Evolutionary conservation across 2,797 vertebrate species (phyloP).

Genomic region (Chaenodraco wilsoni): DNA sequence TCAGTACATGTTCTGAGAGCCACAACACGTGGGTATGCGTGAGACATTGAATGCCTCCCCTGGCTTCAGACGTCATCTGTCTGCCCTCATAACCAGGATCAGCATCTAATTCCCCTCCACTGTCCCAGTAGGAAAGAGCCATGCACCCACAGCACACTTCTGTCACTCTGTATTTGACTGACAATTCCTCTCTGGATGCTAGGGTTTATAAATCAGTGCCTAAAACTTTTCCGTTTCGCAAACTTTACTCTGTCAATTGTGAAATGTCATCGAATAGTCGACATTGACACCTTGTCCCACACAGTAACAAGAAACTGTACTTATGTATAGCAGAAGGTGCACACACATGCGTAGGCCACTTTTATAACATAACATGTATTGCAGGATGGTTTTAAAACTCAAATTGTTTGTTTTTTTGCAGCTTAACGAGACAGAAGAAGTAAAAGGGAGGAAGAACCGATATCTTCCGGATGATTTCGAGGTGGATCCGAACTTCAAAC

Average conservation of each 20-base stretch:
- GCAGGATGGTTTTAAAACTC: background rate
- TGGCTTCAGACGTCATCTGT: conserved; percentile 68
- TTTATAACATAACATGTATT: background rate
- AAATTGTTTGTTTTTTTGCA: conserved; percentile 48
- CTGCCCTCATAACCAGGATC: conserved; percentile 65
- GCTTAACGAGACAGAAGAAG: conserved; percentile 85
- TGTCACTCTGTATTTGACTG: conserved; percentile 67
- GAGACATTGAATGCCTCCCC: conserved; percentile 30
- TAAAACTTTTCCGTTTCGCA: conserved; percentile 26
- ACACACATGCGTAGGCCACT: background rate
- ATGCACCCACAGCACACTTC: conserved; percentile 50
- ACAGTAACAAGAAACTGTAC: background rate
- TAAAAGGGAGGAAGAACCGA: conserved; percentile 74
- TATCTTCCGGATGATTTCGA: conserved; percentile 90
- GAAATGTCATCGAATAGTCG: conserved; percentile 23
- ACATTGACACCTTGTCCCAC: conserved; percentile 30
- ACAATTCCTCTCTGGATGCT: conserved; percentile 30
- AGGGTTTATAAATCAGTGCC: conserved; percentile 39
- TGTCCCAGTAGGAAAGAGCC: conserved; percentile 53
- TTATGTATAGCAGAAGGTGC: conserved; percentile 1
- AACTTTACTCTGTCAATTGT: conserved; percentile 24
- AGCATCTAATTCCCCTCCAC: conserved; percentile 51
- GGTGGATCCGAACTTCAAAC: conserved; percentile 88
- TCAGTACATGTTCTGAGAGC: conserved; percentile 48
- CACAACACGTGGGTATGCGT: conserved; percentile 10